Evolutionary conservation across 2,113 vertebrate species (phyloP).

Genomic region (Phodopus roborovskii): DNA sequence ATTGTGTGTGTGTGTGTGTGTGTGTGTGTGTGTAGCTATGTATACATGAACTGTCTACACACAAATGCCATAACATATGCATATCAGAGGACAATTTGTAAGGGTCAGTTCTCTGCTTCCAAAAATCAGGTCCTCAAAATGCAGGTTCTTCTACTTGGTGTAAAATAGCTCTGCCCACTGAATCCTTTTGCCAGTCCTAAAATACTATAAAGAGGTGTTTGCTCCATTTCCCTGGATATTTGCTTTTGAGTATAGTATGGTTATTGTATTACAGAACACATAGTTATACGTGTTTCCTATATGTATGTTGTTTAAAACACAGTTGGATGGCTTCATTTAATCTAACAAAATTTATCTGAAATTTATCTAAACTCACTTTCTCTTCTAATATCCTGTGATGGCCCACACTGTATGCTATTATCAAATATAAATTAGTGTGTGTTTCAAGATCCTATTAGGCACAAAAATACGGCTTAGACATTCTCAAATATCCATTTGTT

Average conservation of each 20-base stretch:
- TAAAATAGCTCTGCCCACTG: background rate
- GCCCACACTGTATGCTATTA: background rate
- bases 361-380: background rate
- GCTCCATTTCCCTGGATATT: constrained; percentile 9
- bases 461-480: background rate
- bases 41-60: background rate
- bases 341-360: background rate
- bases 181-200: background rate
- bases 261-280: background rate
- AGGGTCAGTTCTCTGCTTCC: background rate
- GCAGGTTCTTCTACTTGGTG: too few relatives aligned
- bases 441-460: background rate
- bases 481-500: constrained; percentile 42
- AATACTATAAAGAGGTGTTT: background rate
- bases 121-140: background rate
- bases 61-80: background rate
- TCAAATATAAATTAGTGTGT: background rate
- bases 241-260: background rate
- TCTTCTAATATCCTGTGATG: constrained; percentile 29
- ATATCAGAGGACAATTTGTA: background rate
- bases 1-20: background rate
- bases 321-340: background rate
- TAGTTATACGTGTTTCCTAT: background rate
- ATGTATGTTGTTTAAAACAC: constrained; percentile 43
- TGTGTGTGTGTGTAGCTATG: background rate